Evolutionary conservation across 2,888 invertebrate species (phyloP), one percentile per base, ranked within the genome.

Genomic region (Reticulitermes lucifugus): DNA sequence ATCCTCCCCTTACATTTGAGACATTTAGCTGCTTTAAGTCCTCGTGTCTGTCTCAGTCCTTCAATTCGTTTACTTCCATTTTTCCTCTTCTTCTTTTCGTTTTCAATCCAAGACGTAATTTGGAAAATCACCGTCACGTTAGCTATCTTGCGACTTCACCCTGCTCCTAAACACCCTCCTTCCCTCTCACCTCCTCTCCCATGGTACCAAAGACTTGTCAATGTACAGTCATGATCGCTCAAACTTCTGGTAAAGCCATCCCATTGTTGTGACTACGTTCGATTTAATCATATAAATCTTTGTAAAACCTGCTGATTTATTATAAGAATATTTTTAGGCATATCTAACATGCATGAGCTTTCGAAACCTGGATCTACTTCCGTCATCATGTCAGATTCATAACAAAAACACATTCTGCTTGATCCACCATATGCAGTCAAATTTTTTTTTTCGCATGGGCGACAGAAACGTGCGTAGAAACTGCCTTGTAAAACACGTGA

Each of bases 101-200:
- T 83, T 86, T 84, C 84, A 84, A 86, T 86, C 82, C 82, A 77
- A 81, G 84, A 81, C 84, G 81, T 86, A 84, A 86, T 86, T 86
- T 84, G 77, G 84, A 79, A 83, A 83, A 85, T 85, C 85, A 83
- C 83, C 73, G 71, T 77, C 83, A 83, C 85, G 83, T 85, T 85
- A 79, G 55, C 55, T 59, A 59, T 70, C 79, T 84, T 46, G 46
- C 43, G 29, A 46, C 43, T 77, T 29, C 43, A 59, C 77, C 77
- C 77, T 65, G 9, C 21, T 21, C 41, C 55, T 14, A 22, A 0
- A 35, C 22, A 25, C 22, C 51, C 35, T 51, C 55, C 21, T 41
- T 41, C 77, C 79, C 21, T 41, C 1, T 46, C 22, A n/a, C 46
- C 21, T 14, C 77, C 77, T 5, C 77, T 2, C n/a, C 46, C 77